Percentiles rank a stretch among this genome's conserved stretches.
phyloP scores from a whole-genome alignment of 2,888 invertebrate genomes.

The Drosophila leonis region DNA sequence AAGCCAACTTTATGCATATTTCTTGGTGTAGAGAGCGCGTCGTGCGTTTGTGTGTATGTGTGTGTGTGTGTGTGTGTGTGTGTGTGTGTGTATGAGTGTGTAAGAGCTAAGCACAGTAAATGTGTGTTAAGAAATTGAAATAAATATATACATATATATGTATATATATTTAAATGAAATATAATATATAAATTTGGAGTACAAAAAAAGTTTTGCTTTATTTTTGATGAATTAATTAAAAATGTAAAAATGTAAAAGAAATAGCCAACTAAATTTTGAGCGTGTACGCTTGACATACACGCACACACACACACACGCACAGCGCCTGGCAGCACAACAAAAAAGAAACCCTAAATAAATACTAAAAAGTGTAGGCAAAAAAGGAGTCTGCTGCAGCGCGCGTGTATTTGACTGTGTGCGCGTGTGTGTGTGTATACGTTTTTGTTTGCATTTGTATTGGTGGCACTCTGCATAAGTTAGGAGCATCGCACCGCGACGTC shows the following conservation, averaged over 20 bases:
- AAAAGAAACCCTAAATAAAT: conserved; percentile 65
- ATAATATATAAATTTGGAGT: neutral
- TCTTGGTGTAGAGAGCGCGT: conserved; percentile 71
- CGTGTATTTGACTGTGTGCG: conserved; percentile 18
- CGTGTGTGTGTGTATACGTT: conserved; percentile 27
- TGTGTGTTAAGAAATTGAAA: conserved; percentile 28
- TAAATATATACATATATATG: conserved; percentile 9
- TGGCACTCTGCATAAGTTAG: conserved; percentile 61
- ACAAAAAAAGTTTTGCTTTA: neutral
- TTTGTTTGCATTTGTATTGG: conserved; percentile 40
- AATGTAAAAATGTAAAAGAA: neutral
- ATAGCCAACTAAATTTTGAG: neutral
- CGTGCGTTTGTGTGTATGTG: conserved; percentile 41
- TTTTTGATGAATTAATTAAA: neutral
- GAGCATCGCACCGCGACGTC: conserved; percentile 48
- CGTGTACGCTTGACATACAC: conserved; percentile 2
- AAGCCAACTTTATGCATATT: conserved; percentile 68
- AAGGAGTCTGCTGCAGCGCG: conserved; percentile 67
- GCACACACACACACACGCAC: neutral
- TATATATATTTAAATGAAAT: conserved; percentile 6
- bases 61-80: conserved; percentile 14
- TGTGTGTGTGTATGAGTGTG: conserved; percentile 5
- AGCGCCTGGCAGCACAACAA: conserved; percentile 13
- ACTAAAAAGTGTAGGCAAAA: conserved; percentile 47
- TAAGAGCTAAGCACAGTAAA: conserved; percentile 18